Evolutionary conservation across 2,888 invertebrate genomes (phyloP).

Genomic region (Sinohyriopsis cumingii): DNA sequence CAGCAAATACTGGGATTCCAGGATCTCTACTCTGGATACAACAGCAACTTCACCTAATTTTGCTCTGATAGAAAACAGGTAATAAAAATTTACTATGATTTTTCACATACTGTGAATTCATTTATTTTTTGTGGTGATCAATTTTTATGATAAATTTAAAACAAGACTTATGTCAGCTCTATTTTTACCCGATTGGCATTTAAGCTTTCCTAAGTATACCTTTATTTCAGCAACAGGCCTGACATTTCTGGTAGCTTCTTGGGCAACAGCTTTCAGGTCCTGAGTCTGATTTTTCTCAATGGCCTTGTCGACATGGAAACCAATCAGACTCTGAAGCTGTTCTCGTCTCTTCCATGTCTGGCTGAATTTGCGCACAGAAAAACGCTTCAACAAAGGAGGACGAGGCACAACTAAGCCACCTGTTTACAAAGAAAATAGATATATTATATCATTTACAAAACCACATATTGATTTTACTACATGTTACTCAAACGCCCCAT

Average conservation of each 20-base stretch:
- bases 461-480: neutral
- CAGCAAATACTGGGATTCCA: too few species aligned
- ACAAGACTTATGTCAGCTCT: too few species aligned
- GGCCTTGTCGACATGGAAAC: conserved; percentile 19
- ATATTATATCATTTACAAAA: too few species aligned
- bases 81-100: too few species aligned
- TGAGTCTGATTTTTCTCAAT: conserved; percentile 3
- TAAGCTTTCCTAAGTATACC: too few species aligned
- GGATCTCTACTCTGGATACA: too few species aligned
- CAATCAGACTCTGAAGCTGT: conserved; percentile 22
- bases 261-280: neutral
- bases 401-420: conserved; percentile 49
- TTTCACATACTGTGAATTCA: too few species aligned
- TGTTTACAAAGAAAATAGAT: conserved; percentile 7
- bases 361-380: conserved; percentile 5
- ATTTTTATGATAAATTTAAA: too few species aligned
- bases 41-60: too few species aligned
- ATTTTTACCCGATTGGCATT: too few species aligned
- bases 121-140: too few species aligned
- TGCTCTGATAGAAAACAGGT: too few species aligned
- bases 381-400: conserved; percentile 41
- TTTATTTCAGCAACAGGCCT: conserved; percentile 2
- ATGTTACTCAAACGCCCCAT: neutral
- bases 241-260: conserved; percentile 1
- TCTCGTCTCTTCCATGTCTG: conserved; percentile 20